Base-by-base conservation (phyloP, 2,797 vertebrate genomes). In the Danio jaintianensis region DNA sequence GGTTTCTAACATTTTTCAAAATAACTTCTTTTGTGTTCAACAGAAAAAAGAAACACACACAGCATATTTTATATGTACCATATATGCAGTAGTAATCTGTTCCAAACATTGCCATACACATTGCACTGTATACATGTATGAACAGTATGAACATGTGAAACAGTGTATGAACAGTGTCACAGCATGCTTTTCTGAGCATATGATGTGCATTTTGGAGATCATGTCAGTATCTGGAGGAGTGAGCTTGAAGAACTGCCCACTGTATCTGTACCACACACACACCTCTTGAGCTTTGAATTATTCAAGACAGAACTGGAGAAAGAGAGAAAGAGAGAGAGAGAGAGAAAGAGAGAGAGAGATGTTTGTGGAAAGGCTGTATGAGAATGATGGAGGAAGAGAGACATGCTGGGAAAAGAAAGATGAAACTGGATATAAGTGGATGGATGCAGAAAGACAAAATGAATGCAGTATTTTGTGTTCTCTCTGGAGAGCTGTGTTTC, bases 241-340 rank as follows among this genome's bases (percentile, higher is more conserved):
- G 59, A 50, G 58, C 45, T 88, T 87, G 86, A 86, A 91, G 86
- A 83, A 84, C 88, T 90, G 90, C 86, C 86, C 78, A 63, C 56
- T 40, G 69, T 18, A 59, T 42, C 68, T 48, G 15, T 69, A 61
- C 20, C 70, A 55, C 69, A 13, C 69, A 78, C 64, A 58, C n/a
- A 58, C 29, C 29, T 29, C 29, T 29, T 29, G 29, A 29, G 29
- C 29, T 29, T 29, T 29, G 29, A 29, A 29, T 29, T 29, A 29
- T 29, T 29, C 29, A 29, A 29, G 29, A 29, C n/a, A 58, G 15
- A 58, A 11, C 6, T 11, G 16, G 53, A 55, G 11, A 55, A 52
- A 55, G 52, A 55, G 52, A 50, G 53, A 50, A 48, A 7, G 12
- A 55, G n/a, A 55, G 52, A 55, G 52, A 5, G 52, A 13, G 52